A percentile compares a stretch with the other conserved stretches of the same genome.
These are phyloP conservation scores for Scomber scombrus DNA, from an alignment of 2,113 vertebrate genomes.

Conservation along the genomic window DNA sequence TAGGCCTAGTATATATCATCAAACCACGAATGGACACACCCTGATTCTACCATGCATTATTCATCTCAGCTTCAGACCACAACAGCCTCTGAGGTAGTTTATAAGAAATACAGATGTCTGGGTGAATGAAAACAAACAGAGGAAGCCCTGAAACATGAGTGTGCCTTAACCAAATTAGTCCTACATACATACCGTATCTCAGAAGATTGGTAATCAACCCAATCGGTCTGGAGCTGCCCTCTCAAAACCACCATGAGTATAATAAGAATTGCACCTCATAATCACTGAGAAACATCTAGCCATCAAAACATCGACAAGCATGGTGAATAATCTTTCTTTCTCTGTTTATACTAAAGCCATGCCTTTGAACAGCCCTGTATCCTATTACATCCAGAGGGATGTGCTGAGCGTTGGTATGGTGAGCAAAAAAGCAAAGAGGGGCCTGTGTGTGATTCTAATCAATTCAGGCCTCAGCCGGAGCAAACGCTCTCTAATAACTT, in stretches of 20 bases:
- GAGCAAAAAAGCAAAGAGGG: constrained; percentile 46
- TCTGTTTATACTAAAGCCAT: constrained; percentile 57
- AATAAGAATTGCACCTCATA: neutral
- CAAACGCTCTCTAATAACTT: constrained; percentile 71
- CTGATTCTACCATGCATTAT: constrained; percentile 52
- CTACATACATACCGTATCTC: constrained; percentile 17
- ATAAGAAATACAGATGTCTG: constrained; percentile 76
- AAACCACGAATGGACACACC: constrained; percentile 67
- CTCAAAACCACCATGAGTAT: neutral
- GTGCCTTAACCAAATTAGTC: constrained; percentile 53
- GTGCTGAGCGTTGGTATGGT: constrained; percentile 43
- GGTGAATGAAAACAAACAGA: constrained; percentile 72
- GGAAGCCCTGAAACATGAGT: constrained; percentile 55
- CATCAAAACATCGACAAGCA: constrained; percentile 59
- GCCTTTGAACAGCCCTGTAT: constrained; percentile 67
- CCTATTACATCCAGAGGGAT: constrained; percentile 70
- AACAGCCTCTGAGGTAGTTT: constrained; percentile 66
- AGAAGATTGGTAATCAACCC: constrained; percentile 37
- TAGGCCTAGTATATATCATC: constrained; percentile 43
- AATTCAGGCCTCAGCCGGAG: constrained; percentile 57
- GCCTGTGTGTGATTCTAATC: constrained; percentile 73
- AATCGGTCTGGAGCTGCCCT: constrained; percentile 2
- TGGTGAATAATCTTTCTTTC: constrained; percentile 8
- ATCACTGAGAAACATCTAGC: constrained; percentile 35
- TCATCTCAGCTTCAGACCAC: constrained; percentile 68